Percentiles rank a stretch among this genome's conserved stretches.
Conservation (phyloP, 2,888 invertebrate genomes). For the Macrosoma leucophasiata region DNA sequence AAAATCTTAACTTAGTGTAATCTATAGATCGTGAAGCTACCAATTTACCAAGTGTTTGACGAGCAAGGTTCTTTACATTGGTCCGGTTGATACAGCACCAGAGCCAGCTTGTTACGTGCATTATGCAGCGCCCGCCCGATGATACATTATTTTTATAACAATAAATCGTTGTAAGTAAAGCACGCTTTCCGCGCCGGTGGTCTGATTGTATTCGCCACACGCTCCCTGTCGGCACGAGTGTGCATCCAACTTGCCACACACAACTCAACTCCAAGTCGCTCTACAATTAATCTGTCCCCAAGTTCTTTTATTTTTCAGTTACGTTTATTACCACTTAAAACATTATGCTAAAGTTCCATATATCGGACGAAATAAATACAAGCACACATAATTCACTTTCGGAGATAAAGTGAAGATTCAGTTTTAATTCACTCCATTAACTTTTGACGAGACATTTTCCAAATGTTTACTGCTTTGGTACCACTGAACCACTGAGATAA, state of each 20-base stretch:
- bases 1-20: too few relatives aligned
- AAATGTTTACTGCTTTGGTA: too few relatives aligned
- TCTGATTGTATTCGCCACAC: conserved; percentile 33
- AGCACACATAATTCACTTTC: too few relatives aligned
- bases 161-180: conserved; percentile 73
- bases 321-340: too few relatives aligned
- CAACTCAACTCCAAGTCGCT: conserved; percentile 21
- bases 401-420: too few relatives aligned
- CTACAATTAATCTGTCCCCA: conserved; percentile 23
- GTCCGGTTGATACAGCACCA: conserved; percentile 53
- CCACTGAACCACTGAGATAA: too few relatives aligned
- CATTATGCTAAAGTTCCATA: too few relatives aligned
- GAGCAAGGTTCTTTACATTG: conserved; percentile 14
- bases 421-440: too few relatives aligned
- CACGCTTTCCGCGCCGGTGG: conserved; percentile 66
- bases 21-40: too few relatives aligned
- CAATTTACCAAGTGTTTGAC: too few relatives aligned
- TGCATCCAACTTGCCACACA: conserved; percentile 23
- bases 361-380: too few relatives aligned
- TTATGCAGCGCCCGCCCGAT: conserved; percentile 60
- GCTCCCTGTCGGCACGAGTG: conserved; percentile 20
- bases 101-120: conserved; percentile 63
- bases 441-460: too few relatives aligned
- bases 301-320: conserved; percentile 7
- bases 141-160: conserved; percentile 76